phyloP scores from a whole-genome alignment of 1,140 invertebrate genomes.

The Drosophila asahinai region DNA sequence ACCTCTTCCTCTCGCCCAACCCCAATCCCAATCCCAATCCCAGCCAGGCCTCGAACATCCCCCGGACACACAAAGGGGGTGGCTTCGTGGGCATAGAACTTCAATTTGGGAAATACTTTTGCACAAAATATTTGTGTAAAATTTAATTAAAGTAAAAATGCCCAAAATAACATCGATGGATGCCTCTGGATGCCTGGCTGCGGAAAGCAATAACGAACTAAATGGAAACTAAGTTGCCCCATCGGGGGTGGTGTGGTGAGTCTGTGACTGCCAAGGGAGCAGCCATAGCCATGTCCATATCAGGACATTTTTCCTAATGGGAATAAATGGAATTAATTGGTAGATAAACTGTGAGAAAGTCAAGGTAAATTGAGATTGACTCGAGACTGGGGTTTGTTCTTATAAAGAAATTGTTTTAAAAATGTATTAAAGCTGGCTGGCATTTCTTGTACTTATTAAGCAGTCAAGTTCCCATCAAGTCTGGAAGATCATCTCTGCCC shows the following conservation, averaged over 20 bases:
- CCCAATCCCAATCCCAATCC: not conserved
- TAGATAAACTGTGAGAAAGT: not conserved
- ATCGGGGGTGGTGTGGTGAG: not conserved
- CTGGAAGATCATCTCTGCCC: not conserved
- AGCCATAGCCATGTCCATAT: constrained; percentile 3
- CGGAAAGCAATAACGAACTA: constrained; percentile 40
- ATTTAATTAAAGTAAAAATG: constrained; percentile 77
- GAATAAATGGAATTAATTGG: constrained; percentile 14
- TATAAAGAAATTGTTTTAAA: no score
- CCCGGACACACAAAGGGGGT: constrained; percentile 15
- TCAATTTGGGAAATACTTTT: constrained; percentile 71
- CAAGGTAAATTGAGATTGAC: not conserved
- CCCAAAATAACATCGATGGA: constrained; percentile 58
- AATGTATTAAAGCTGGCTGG: no score
- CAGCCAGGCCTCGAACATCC: constrained; percentile 10
- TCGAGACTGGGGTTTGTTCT: not conserved
- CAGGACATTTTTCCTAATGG: constrained; percentile 18
- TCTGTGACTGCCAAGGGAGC: not conserved
- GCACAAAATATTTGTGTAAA: constrained; percentile 74
- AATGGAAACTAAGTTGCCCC: constrained; percentile 35
- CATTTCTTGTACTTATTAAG: not conserved
- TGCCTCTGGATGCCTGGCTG: constrained; percentile 13
- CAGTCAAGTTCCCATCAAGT: not conserved
- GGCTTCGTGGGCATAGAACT: constrained; percentile 39
- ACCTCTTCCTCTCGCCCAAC: not conserved